phyloP scores from a whole-genome alignment of 2,113 vertebrate species.

The Barnardius zonarius region DNA sequence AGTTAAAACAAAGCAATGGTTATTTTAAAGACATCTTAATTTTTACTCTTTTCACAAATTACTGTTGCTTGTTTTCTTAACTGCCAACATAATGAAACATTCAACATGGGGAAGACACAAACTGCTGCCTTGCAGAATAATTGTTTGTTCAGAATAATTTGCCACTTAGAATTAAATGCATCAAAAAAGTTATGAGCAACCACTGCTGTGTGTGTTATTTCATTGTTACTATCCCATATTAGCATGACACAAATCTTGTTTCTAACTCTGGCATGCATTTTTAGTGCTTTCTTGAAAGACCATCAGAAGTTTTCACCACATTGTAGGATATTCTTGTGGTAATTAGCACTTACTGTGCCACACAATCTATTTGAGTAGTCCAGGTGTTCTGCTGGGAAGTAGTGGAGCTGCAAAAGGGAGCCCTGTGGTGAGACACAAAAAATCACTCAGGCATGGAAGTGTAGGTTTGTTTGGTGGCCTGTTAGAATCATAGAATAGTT shows the following conservation, averaged over 20 bases:
- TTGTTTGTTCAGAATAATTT: background rate
- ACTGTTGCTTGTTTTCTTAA: background rate
- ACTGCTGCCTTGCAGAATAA: background rate
- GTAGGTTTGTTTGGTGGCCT: background rate
- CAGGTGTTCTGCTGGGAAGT: background rate
- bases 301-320: background rate
- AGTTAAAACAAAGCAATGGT: background rate
- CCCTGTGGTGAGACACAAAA: background rate
- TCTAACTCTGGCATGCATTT: background rate
- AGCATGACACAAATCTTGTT: background rate
- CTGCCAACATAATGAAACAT: background rate
- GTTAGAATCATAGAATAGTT: background rate
- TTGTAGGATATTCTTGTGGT: background rate
- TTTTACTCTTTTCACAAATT: background rate
- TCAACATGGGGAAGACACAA: background rate
- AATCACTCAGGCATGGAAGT: background rate
- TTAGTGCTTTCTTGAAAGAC: background rate
- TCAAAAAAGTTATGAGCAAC: background rate
- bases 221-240: background rate
- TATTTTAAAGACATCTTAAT: background rate
- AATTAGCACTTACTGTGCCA: background rate
- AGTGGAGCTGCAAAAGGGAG: background rate
- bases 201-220: background rate
- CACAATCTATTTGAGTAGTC: background rate
- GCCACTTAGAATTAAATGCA: background rate